Conservation (phyloP, 2,797 vertebrate species). For the Botia kubotai region DNA sequence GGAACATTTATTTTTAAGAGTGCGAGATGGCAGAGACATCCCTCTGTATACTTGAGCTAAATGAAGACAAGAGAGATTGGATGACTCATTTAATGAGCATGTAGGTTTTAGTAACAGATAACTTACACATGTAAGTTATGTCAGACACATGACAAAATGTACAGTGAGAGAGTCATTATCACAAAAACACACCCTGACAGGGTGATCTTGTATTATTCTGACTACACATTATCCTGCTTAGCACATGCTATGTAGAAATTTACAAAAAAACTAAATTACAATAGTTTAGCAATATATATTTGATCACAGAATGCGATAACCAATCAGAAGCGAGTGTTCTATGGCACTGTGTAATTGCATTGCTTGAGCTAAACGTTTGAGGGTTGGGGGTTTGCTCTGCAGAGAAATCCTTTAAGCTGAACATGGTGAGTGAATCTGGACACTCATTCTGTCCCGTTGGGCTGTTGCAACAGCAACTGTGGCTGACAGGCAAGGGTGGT, state of each 20-base stretch:
- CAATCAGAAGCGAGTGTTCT: neutral
- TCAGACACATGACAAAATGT: conserved; percentile 4
- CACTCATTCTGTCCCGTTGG: conserved; percentile 9
- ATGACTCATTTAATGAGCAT: neutral
- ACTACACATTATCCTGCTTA: neutral
- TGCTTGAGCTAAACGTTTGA: conserved; percentile 12
- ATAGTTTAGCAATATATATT: neutral
- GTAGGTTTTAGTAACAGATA: conserved; percentile 12
- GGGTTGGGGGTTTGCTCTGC: neutral
- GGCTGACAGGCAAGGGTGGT: conserved; percentile 17
- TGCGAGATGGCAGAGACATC: neutral
- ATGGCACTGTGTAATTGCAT: neutral
- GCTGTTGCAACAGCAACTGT: neutral
- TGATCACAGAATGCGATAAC: neutral
- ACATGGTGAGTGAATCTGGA: conserved; percentile 9
- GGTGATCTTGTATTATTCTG: neutral
- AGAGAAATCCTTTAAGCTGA: conserved; percentile 1
- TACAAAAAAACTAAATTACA: neutral
- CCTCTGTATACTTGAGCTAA: neutral
- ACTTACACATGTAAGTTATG: too few species aligned
- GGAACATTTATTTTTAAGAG: too few species aligned
- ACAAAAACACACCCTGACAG: neutral
- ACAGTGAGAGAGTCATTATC: neutral
- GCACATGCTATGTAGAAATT: neutral
- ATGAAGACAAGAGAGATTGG: neutral